Base-by-base conservation (phyloP, 30 jellyfish, hydroid and myxozoan species). In the Pseudorhiza aurosa region DNA sequence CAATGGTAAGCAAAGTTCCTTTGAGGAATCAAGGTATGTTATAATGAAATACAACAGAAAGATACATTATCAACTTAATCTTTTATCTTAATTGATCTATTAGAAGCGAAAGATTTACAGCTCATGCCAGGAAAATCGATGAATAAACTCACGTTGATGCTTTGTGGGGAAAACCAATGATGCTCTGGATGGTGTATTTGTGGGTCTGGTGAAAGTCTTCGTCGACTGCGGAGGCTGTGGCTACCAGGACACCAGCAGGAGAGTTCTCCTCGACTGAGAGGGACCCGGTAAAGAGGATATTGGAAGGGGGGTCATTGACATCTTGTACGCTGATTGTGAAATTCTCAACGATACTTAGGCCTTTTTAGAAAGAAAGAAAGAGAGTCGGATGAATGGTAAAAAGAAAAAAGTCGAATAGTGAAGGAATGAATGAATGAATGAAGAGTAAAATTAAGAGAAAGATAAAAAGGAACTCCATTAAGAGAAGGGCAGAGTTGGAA, bases 201-300 rank as follows among this genome's bases (percentile, higher is more conserved):
- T 90, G 97, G 21, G 75, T 59, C 83, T 90, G 97, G 49, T 43
- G 39, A 18, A 40, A 25, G 75, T 90, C 97, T 59, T 90, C 97
- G 69, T 90, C 97, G 5, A 83, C 88, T 17, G 93, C 97, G 10
- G 81, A 29, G 44, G 85, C 88, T 4, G 71, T 73, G 43, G 94
- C 96, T 39, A 90, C 83, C 11, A 57, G 55, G 0, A 77, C 51
- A 4, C 96, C 96, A 28, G 85, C n/a, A 4, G 50, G 50, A 5
- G 94, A 46, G 30, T 63, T 75, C 62, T 90, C 97, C 28, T 87
- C 65, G 22, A 83, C 51, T 27, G 80, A 21, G 32, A 88, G 69
- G 10, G 82, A 24, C 12, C 91, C 91, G 28, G 60, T 15, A 55
- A 76, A 76, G 6, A 58, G 59, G n/a, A 90, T 63, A 28, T 72